These are phyloP conservation scores for Myzus persicae DNA, from an alignment of 1,140 invertebrate species.

Conservation along the genomic window DNA sequence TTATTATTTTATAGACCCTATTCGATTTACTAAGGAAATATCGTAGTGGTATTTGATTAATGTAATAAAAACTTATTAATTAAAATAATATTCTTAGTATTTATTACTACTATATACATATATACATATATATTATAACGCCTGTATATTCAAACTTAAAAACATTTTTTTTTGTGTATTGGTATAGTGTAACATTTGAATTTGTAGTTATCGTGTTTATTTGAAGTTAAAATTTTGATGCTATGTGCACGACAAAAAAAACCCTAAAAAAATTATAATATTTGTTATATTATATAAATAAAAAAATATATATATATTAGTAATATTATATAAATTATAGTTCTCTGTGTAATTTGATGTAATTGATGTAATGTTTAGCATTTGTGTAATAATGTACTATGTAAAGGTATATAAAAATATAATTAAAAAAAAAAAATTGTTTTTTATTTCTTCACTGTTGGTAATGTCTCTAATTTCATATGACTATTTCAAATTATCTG, in stretches of 20 bases:
- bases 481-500: no score
- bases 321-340: constrained; percentile 55
- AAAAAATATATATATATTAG: constrained; percentile 36
- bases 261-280: constrained; percentile 44
- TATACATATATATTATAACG: constrained; percentile 42
- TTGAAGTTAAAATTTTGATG: constrained; percentile 27
- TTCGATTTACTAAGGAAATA: constrained; percentile 41
- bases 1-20: constrained; percentile 40
- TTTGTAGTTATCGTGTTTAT: constrained; percentile 48
- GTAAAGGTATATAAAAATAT: constrained; percentile 57
- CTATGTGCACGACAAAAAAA: constrained; percentile 1
- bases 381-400: constrained; percentile 58
- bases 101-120: constrained; percentile 16
- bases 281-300: constrained; percentile 52
- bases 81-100: constrained; percentile 27
- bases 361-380: constrained; percentile 58
- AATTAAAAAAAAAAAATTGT: constrained; percentile 21
- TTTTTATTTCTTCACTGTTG: neutral
- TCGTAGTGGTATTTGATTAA: constrained; percentile 39
- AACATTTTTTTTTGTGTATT: constrained; percentile 25
- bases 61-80: neutral
- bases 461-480: neutral
- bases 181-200: constrained; percentile 45
- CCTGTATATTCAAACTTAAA: constrained; percentile 47
- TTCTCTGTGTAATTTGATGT: constrained; percentile 57